These are phyloP conservation scores for Cacatua alba DNA, from an alignment of 2,113 vertebrate species.

Conservation along the genomic window DNA sequence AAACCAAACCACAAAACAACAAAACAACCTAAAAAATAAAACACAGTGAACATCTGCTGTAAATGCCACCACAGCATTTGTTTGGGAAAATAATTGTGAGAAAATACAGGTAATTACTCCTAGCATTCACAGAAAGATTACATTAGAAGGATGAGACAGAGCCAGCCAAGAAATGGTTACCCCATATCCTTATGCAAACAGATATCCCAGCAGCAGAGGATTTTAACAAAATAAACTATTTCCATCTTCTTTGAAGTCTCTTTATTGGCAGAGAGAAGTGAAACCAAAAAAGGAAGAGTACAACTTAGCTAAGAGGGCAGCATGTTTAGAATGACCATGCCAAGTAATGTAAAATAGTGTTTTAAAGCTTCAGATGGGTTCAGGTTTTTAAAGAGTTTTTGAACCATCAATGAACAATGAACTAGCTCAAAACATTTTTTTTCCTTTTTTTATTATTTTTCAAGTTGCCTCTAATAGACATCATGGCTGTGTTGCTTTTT, in stretches of 20 bases:
- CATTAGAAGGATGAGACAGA: background rate
- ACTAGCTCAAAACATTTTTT: background rate
- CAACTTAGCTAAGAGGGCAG: background rate
- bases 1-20: background rate
- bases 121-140: background rate
- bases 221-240: background rate
- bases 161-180: background rate
- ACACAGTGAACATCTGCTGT: fast-evolving
- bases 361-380: background rate
- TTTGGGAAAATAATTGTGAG: background rate
- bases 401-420: background rate
- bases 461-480: background rate
- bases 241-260: background rate
- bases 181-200: background rate
- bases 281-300: background rate
- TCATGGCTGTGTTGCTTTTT: background rate
- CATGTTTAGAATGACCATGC: background rate
- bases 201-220: background rate
- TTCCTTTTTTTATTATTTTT: background rate
- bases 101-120: background rate
- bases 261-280: background rate
- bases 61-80: background rate
- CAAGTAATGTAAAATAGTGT: background rate
- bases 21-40: background rate
- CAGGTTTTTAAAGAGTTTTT: background rate